Evolutionary conservation across 37 sponge, comb jelly and placozoan genomes (phyloP), one percentile per base, ranked within the genome.

Genomic region (Cliona cf. orientalis): DNA sequence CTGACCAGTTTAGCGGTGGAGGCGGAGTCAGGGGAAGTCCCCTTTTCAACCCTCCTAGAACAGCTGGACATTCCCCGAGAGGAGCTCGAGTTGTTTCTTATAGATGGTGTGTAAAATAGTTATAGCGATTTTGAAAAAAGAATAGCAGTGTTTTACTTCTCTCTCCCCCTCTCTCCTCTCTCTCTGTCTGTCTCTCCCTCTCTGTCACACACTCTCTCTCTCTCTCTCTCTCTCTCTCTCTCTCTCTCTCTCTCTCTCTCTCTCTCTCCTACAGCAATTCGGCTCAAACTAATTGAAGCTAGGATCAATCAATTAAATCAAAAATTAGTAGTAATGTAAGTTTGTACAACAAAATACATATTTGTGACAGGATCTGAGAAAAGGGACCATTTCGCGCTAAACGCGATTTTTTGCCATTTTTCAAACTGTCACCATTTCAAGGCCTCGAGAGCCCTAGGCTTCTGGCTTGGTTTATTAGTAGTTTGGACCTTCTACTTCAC

Each of bases 231-330:
- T 49, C 11, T 49, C 14, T 49, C 11, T 49, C 14, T 49, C 11
- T 17, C 14, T 49, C 14, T 49, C 17, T 22, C 25, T 63, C 11
- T 29, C 9, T 22, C 22, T 11, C 26, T 26, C 32, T 58, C 5
- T 33, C 31, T 5, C 40, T 3, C 38, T 11, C 17, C 19, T 43
- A 32, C 66, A 91, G 87, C 87, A 70, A 75, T 92, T 69, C 55
- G 84, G 41, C 23, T 87, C 62, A 79, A 84, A 39, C 71, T 92
- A 39, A 66, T 92, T n/a, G 76, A 65, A 74, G 92, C 88, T 14
- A 74, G 78, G n/a, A 83, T 92, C 31, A 84, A 87, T 39, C 92
- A 92, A 72, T 59, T 87, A 7, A 74, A 65, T 31, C 46, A 87
- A 39, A 82, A 46, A 42, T 31, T 91, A 44, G 45, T 86, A 1